Conservation (phyloP, 2,797 vertebrate species). For the Malurus splendens region DNA sequence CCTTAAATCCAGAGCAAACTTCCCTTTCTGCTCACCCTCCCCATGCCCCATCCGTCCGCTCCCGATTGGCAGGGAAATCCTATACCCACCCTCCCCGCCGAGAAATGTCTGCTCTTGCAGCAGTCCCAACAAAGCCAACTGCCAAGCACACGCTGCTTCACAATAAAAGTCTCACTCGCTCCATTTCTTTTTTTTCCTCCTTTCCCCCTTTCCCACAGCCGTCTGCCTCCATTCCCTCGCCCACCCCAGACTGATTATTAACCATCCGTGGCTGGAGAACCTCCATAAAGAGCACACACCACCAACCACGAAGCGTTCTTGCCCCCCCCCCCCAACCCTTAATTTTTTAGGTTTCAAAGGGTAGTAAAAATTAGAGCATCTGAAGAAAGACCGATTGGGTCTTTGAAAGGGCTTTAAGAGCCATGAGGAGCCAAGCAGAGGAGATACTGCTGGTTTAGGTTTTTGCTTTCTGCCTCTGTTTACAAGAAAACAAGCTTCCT, state of each 20-base stretch:
- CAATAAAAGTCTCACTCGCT: conserved; percentile 75
- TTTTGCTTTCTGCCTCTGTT: not conserved
- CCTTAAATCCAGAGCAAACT: conserved; percentile 50
- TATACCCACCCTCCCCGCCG: conserved; percentile 68
- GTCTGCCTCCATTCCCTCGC: conserved; percentile 20
- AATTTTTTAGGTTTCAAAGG: not conserved
- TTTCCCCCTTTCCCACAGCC: conserved; percentile 21
- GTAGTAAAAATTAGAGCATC: not conserved
- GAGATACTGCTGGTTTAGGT: not conserved
- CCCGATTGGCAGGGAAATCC: conserved; percentile 75
- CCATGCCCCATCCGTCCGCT: conserved; percentile 63
- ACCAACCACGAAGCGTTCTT: not conserved
- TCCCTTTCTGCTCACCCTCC: conserved; percentile 63
- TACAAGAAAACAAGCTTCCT: not conserved
- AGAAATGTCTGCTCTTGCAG: conserved; percentile 74
- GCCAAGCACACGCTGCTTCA: conserved; percentile 71
- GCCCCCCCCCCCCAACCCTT: not conserved
- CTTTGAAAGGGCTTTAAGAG: conserved; percentile 11
- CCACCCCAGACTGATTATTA: conserved; percentile 36
- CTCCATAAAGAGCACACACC: not conserved
- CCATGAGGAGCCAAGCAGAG: conserved; percentile 30
- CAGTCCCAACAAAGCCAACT: conserved; percentile 78
- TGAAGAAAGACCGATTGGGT: conserved; percentile 7
- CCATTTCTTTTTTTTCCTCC: not conserved
- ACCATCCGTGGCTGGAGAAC: conserved; percentile 25